Conservation (phyloP, 1,140 invertebrate species). For the Papilio machaon region DNA sequence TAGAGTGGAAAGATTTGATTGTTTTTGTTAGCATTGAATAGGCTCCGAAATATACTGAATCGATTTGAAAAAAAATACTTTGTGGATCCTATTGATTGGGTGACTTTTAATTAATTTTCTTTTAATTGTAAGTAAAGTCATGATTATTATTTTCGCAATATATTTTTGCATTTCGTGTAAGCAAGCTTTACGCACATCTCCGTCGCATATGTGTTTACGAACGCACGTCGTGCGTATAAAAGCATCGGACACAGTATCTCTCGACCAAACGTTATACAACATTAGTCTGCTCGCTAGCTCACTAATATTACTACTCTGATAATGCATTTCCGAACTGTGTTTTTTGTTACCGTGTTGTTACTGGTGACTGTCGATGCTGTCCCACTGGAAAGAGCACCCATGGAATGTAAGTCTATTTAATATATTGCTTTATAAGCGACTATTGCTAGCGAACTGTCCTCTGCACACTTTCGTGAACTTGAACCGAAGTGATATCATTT, state of each 20-base stretch:
- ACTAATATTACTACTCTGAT: conserved; percentile 13
- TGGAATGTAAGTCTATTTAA: conserved; percentile 40
- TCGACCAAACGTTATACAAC: neutral
- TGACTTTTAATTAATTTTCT: too few species aligned
- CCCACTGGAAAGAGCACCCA: conserved; percentile 35
- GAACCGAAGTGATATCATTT: neutral
- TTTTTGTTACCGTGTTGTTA: conserved; percentile 43
- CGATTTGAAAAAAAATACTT: too few species aligned
- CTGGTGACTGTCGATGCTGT: conserved; percentile 17
- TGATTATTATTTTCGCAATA: neutral
- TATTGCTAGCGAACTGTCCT: neutral
- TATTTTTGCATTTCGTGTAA: neutral
- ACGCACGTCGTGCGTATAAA: conserved; percentile 21
- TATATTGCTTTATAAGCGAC: neutral
- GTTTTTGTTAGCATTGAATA: too few species aligned
- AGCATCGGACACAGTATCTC: neutral
- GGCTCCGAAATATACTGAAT: too few species aligned
- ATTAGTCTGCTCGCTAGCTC: conserved; percentile 13
- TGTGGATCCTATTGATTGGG: too few species aligned
- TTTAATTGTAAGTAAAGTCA: neutral
- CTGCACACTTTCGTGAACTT: neutral
- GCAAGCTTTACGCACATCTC: neutral
- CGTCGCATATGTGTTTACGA: conserved; percentile 18
- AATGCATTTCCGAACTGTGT: conserved; percentile 49
- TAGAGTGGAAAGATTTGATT: too few species aligned